phyloP scores from a whole-genome alignment of 2,888 invertebrate genomes.

The Halictus ligatus region DNA sequence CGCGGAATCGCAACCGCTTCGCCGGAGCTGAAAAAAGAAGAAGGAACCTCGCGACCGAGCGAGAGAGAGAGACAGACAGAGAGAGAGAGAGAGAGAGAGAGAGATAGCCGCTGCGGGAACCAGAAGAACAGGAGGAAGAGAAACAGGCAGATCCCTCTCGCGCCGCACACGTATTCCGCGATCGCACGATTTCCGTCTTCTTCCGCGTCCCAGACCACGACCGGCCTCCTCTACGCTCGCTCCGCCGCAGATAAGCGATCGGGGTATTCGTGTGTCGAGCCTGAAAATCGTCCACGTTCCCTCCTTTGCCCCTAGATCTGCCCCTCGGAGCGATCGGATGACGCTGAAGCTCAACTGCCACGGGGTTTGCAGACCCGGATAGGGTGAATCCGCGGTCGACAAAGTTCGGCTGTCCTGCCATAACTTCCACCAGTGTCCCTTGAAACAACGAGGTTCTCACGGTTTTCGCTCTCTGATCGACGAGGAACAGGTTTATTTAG shows the following conservation, averaged over 20 bases:
- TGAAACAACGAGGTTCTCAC: not conserved
- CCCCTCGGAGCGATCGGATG: not conserved
- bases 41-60: slow-evolving; percentile 36
- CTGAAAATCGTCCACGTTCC: slow-evolving; percentile 30
- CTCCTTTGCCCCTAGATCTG: not conserved
- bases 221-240: slow-evolving; percentile 37
- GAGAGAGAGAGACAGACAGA: slow-evolving; percentile 27
- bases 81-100: slow-evolving; percentile 29
- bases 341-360: not conserved
- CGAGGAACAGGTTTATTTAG: not conserved
- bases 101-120: slow-evolving; percentile 4
- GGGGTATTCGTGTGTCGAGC: slow-evolving; percentile 34
- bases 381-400: not conserved
- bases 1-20: slow-evolving; percentile 72
- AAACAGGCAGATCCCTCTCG: slow-evolving; percentile 12
- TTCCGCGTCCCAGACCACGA: slow-evolving; percentile 55
- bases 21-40: slow-evolving; percentile 42
- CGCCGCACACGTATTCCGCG: slow-evolving; percentile 56
- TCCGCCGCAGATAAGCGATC: slow-evolving; percentile 48
- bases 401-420: not conserved
- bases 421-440: not conserved
- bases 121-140: not conserved
- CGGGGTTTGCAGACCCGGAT: not conserved
- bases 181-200: slow-evolving; percentile 66
- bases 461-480: not conserved